Percentiles rank a stretch among this genome's conserved stretches.
Conservation (phyloP, 2,888 invertebrate genomes). For the Apotomis turbidana region DNA sequence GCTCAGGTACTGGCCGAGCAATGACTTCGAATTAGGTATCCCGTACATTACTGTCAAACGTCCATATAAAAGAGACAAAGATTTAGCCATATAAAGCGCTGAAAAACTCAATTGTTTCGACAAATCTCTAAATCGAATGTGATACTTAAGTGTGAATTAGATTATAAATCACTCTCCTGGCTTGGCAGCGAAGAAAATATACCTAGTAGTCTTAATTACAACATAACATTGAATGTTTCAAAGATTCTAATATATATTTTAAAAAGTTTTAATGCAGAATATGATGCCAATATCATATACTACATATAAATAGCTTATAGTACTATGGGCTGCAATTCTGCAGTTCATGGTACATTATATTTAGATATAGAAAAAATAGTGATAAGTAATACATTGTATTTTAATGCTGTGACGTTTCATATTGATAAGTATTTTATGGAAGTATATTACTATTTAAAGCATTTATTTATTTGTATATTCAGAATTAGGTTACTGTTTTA, state of each 20-base stretch:
- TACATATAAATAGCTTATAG: no score
- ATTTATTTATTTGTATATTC: background rate
- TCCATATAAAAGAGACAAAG: constrained; percentile 77
- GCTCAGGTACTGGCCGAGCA: constrained; percentile 90
- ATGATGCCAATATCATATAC: background rate
- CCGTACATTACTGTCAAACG: constrained; percentile 88
- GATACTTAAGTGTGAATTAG: constrained; percentile 28
- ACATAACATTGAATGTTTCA: constrained; percentile 2
- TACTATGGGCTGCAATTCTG: no score
- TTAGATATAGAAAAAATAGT: background rate
- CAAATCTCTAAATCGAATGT: constrained; percentile 31
- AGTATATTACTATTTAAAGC: background rate
- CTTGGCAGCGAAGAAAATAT: constrained; percentile 2
- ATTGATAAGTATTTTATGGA: background rate
- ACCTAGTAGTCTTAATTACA: background rate
- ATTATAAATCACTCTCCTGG: constrained; percentile 20
- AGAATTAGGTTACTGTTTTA: background rate
- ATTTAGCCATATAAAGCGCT: constrained; percentile 74
- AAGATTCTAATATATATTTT: background rate
- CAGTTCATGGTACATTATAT: background rate
- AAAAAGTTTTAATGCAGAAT: background rate
- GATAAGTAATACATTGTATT: background rate
- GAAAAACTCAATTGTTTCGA: constrained; percentile 16
- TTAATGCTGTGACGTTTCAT: background rate
- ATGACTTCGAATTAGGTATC: constrained; percentile 90